Conservation (phyloP, 2,113 vertebrate genomes). For the Coregonus clupeaformis region DNA sequence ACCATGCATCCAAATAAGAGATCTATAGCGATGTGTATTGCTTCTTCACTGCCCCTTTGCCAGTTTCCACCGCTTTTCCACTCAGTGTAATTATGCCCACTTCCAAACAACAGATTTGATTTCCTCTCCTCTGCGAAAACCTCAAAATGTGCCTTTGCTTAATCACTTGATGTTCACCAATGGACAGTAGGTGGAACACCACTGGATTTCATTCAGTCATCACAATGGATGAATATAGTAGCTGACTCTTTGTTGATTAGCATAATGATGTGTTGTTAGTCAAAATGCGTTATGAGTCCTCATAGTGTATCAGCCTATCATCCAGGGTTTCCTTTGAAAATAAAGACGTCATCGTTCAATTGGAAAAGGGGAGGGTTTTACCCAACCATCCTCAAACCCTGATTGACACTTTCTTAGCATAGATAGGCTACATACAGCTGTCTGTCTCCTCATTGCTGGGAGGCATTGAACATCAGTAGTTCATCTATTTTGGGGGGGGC, state of each 20-base stretch:
- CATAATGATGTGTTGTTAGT: not conserved
- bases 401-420: not conserved
- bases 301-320: not conserved
- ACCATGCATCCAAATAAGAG: not conserved
- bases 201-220: not conserved
- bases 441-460: not conserved
- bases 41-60: not conserved
- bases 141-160: not conserved
- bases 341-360: not conserved
- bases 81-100: slow-evolving; percentile 18
- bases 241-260: not conserved
- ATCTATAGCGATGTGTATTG: not conserved
- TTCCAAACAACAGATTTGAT: slow-evolving; percentile 29
- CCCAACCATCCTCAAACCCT: not conserved
- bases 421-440: not conserved
- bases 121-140: not conserved
- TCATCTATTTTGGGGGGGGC: slow-evolving; percentile 31
- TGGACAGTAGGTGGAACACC: not conserved
- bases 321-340: not conserved
- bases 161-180: not conserved
- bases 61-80: slow-evolving; percentile 3
- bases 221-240: not conserved
- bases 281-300: not conserved
- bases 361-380: not conserved
- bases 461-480: slow-evolving; percentile 2